phyloP scores from a whole-genome alignment of 1,140 invertebrate genomes.

The Aphelenchoides besseyi region DNA sequence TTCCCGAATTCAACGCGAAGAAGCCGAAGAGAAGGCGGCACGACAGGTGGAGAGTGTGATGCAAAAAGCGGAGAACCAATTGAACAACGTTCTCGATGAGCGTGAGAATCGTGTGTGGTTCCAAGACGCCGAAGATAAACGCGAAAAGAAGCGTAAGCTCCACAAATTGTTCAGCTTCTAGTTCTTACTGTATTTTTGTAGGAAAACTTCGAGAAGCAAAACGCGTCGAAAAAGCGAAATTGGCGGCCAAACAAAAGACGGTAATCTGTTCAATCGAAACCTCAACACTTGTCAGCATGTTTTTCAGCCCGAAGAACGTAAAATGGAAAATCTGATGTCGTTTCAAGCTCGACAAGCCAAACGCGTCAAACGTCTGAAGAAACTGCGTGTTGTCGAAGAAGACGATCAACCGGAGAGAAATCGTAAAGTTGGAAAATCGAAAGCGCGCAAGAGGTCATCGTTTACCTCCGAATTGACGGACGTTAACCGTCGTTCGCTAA shows the following conservation, averaged over 20 bases:
- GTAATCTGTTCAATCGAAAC: conserved; percentile 10
- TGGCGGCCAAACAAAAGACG: conserved; percentile 35
- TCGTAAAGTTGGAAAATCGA: background rate
- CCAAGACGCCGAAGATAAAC: conserved; percentile 68
- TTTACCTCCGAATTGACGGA: conserved; percentile 41
- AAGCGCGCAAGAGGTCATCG: conserved; percentile 33
- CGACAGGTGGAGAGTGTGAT: conserved; percentile 80
- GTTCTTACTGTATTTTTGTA: conserved; percentile 5
- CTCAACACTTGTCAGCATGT: background rate
- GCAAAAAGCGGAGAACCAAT: conserved; percentile 74
- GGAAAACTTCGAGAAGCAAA: conserved; percentile 22
- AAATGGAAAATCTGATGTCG: conserved; percentile 35
- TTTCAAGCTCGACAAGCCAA: conserved; percentile 49
- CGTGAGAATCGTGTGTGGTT: conserved; percentile 75
- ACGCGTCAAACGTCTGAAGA: conserved; percentile 24
- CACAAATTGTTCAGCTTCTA: background rate
- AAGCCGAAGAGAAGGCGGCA: conserved; percentile 78
- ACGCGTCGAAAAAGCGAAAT: conserved; percentile 28
- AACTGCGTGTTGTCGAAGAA: conserved; percentile 36
- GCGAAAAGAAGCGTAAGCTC: conserved; percentile 32
- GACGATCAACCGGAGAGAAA: conserved; percentile 27
- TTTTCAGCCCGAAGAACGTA: conserved; percentile 42
- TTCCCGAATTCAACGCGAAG: conserved; percentile 75
- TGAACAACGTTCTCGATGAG: conserved; percentile 67
- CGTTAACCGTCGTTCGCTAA: conserved; percentile 31